phyloP scores from a whole-genome alignment of 2,113 vertebrate species.

The Rhegmatorhina hoffmannsi region DNA sequence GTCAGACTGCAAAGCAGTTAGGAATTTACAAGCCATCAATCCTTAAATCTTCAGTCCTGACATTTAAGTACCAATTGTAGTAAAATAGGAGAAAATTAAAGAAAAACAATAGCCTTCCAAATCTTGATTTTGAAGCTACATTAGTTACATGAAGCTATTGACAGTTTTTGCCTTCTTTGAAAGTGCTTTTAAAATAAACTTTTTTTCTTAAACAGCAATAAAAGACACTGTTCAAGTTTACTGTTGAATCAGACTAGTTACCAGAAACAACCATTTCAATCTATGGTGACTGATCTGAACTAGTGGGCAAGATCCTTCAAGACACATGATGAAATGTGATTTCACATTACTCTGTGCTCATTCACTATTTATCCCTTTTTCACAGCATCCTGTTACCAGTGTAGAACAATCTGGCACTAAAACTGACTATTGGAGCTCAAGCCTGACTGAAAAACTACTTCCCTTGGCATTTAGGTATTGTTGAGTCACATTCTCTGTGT shows the following conservation, averaged over 20 bases:
- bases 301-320: background rate
- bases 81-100: conserved; percentile 7
- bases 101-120: background rate
- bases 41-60: background rate
- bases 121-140: background rate
- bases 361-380: background rate
- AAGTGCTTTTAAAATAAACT: background rate
- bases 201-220: background rate
- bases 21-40: conserved; percentile 23
- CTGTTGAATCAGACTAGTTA: background rate
- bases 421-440: background rate
- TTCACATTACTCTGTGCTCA: background rate
- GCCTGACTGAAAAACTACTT: background rate
- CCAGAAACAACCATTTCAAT: background rate
- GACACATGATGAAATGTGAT: background rate
- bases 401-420: background rate
- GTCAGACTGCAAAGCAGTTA: conserved; percentile 43
- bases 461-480: background rate
- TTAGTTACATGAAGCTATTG: background rate
- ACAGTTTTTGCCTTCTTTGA: background rate
- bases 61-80: conserved; percentile 33
- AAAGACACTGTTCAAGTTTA: background rate
- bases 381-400: background rate
- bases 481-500: background rate
- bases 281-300: background rate